These are phyloP conservation scores for Onychomys arenicola DNA, from an alignment of 2,797 vertebrate species.

Conservation along the genomic window DNA sequence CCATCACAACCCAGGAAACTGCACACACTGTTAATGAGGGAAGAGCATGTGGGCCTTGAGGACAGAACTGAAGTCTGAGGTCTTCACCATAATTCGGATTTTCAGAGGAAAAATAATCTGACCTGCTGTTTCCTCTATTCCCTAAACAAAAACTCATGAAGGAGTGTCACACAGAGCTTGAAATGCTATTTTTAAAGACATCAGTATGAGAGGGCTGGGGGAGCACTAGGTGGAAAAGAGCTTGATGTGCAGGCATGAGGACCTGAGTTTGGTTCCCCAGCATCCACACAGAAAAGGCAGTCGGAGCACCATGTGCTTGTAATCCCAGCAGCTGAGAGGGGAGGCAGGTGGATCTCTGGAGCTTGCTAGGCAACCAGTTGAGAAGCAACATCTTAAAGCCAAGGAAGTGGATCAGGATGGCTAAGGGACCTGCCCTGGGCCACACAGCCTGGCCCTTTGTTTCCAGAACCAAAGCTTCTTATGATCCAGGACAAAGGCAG, in stretches of 20 bases:
- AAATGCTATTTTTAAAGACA: conserved; percentile 49
- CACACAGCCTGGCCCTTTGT: neutral
- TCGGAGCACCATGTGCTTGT: too few species aligned
- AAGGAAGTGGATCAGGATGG: neutral
- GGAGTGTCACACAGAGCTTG: neutral
- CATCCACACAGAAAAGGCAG: too few species aligned
- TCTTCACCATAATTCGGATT: neutral
- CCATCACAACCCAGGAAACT: neutral
- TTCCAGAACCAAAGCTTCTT: neutral
- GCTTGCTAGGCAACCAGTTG: neutral
- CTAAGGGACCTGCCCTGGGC: neutral
- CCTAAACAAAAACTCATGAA: neutral
- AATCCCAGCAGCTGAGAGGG: neutral
- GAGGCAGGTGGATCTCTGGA: neutral
- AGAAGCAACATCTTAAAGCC: neutral
- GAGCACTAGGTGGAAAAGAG: too few species aligned
- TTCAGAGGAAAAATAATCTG: neutral
- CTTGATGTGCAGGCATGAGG: neutral
- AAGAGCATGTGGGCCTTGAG: neutral
- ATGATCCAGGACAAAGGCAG: neutral
- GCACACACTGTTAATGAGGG: neutral
- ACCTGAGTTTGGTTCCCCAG: neutral
- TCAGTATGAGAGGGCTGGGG: neutral
- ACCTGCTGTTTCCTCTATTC: neutral
- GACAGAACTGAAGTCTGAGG: neutral